Percentiles rank a stretch among this genome's conserved stretches.
phyloP scores from a whole-genome alignment of 2,113 vertebrate genomes.

The Sminthopsis crassicaudata region DNA sequence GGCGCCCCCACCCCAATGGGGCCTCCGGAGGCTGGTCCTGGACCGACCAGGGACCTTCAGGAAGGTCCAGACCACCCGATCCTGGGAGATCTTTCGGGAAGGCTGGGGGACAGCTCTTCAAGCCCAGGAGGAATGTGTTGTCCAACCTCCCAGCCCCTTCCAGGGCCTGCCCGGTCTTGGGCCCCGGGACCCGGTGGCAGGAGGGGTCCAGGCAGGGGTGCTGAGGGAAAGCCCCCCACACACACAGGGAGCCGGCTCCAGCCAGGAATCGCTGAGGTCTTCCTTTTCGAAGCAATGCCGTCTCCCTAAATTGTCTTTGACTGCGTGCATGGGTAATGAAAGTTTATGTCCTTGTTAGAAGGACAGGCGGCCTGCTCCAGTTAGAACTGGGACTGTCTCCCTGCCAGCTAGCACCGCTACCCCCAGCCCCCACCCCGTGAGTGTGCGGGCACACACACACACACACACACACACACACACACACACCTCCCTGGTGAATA shows the following conservation, averaged over 20 bases:
- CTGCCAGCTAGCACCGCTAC: constrained; percentile 83
- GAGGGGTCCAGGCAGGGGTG: not conserved
- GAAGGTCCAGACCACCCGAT: not conserved
- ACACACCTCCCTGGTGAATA: constrained; percentile 87
- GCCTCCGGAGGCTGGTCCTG: not conserved
- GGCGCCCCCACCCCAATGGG: accelerated
- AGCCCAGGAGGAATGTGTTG: not conserved
- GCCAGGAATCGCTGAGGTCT: constrained; percentile 92
- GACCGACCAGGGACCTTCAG: not conserved
- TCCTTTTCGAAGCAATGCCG: constrained; percentile 93
- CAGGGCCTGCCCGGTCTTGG: not conserved
- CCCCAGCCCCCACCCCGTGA: constrained; percentile 55
- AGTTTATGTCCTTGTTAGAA: constrained; percentile 99
- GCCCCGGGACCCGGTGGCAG: not conserved
- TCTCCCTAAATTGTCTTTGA: constrained; percentile 99
- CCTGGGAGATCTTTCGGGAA: not conserved
- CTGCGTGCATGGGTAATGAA: constrained; percentile 99
- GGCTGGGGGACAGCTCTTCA: not conserved
- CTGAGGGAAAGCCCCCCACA: constrained; percentile 49
- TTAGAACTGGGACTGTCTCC: constrained; percentile 95
- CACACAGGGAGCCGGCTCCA: not conserved
- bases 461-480: not conserved
- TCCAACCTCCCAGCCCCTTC: not conserved
- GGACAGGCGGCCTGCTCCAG: constrained; percentile 98
- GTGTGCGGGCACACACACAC: not conserved